Evolutionary conservation across 1,140 invertebrate genomes (phyloP).

Genomic region (Cyclargus thomasi): DNA sequence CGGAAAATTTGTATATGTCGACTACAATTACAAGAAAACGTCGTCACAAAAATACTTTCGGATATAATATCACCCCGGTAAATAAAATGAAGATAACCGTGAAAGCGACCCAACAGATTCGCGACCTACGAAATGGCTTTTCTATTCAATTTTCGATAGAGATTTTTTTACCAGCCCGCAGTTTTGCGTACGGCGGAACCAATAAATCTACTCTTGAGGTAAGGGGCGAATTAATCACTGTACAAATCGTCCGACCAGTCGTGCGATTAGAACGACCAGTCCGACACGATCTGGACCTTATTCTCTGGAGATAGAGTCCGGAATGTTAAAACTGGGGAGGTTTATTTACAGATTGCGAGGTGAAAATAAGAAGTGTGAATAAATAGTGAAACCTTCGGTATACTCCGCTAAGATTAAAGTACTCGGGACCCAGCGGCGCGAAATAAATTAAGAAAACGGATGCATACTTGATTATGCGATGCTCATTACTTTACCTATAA

Average conservation of each 20-base stretch:
- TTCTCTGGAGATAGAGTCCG: conserved; percentile 30
- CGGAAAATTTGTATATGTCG: no score
- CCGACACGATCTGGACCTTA: conserved; percentile 35
- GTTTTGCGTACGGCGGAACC: conserved; percentile 73
- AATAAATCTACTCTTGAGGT: conserved; percentile 72
- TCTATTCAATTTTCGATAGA: conserved; percentile 75
- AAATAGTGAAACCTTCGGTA: conserved; percentile 63
- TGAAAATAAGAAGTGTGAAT: conserved; percentile 71
- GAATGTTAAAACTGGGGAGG: conserved; percentile 25
- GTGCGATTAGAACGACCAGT: conserved; percentile 32
- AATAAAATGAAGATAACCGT: conserved; percentile 64
- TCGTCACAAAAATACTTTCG: conserved; percentile 9
- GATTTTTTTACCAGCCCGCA: conserved; percentile 73
- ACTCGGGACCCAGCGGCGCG: conserved; percentile 50
- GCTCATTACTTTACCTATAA: no score
- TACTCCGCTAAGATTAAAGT: conserved; percentile 73
- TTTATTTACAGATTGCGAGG: conserved; percentile 63
- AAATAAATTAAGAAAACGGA: conserved; percentile 62
- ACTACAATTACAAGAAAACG: not conserved
- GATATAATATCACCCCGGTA: conserved; percentile 32
- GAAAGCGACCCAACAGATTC: conserved; percentile 62
- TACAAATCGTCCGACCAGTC: conserved; percentile 58
- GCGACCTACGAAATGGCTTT: conserved; percentile 67
- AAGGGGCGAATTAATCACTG: conserved; percentile 71
- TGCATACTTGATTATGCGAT: conserved; percentile 31